Base-by-base conservation (phyloP, 2,888 invertebrate genomes). In the Drymonia ruficornis region DNA sequence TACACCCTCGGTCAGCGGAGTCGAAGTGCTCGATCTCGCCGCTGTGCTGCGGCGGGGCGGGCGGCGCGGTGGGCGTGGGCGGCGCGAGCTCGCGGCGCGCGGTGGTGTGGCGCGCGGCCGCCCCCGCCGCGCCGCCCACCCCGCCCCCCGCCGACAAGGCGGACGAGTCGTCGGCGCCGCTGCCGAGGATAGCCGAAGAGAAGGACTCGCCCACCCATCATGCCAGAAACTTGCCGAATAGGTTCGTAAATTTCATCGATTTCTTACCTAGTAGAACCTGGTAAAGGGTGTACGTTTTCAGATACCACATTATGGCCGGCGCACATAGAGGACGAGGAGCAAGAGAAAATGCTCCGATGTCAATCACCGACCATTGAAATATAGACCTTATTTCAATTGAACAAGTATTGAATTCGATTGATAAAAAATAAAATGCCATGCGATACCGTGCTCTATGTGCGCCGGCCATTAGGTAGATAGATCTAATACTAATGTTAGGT, bases 1-100 rank as follows among this genome's bases (percentile, higher is more conserved):
- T 98, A 45, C 98, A 98, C 86, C 98, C 98, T 0, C 96, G 98
- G 18, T 97, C 97, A 48, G 97, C 97, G 0, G 98, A 98, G 77
- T 95, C 94, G 13, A 98, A 98, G 76, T 95, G 95, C 73, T 95
- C 96, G 0, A 97, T 98, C 69, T 97, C 97, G 0, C 98, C 98
- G 0, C 87, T 98, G 7, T 97, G 94, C 83, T 96, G 92, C 93
- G 93, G 93, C 19, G 93, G 91, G 69, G 61, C 85, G 74, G 63
- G 91, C 79, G 91, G 76, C 81, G 59, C 83, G 49, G 63, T 85
- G 59, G 42, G 79, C 53, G 74, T 67, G 38, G 48, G 59, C 85
- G 79, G 92, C 93, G 31, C 86, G 84, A 76, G 40, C 83, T 38
- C 72, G 31, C 67, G 85, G 44, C 69, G 83, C 4, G 74, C 76